phyloP scores from a whole-genome alignment of 2,797 vertebrate genomes.

The Erethizon dorsatum region DNA sequence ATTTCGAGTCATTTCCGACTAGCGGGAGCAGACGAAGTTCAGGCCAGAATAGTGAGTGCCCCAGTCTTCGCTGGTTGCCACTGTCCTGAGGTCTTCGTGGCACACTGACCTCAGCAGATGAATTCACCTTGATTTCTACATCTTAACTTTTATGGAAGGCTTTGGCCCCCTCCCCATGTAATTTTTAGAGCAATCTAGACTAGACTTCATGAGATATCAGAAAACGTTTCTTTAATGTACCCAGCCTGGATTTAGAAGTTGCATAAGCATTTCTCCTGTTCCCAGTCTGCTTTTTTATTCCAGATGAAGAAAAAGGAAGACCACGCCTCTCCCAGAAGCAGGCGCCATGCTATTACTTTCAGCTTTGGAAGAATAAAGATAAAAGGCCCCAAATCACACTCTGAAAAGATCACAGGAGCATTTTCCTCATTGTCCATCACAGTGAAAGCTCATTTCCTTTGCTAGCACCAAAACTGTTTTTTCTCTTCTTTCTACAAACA shows the following conservation, averaged over 20 bases:
- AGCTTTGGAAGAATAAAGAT: background rate
- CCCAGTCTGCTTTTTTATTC: background rate
- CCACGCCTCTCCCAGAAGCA: background rate
- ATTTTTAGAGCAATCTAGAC: background rate
- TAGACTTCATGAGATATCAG: background rate
- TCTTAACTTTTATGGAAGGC: background rate
- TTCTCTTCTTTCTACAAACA: background rate
- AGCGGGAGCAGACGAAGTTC: background rate
- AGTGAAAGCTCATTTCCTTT: background rate
- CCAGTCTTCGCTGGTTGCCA: background rate
- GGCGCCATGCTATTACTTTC: background rate
- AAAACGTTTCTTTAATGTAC: background rate
- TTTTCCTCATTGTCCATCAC: background rate
- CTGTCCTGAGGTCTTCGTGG: background rate
- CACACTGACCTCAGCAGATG: background rate
- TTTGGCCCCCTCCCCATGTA: background rate
- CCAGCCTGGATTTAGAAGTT: constrained; percentile 4
- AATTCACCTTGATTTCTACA: background rate
- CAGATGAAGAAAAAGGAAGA: background rate
- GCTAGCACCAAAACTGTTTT: background rate
- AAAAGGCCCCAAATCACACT: background rate
- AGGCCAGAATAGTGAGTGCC: background rate
- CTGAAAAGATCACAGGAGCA: background rate
- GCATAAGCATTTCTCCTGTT: background rate
- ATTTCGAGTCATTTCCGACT: background rate